These are phyloP conservation scores for Cerastoderma edule DNA, from an alignment of 2,888 invertebrate genomes.

Conservation along the genomic window DNA sequence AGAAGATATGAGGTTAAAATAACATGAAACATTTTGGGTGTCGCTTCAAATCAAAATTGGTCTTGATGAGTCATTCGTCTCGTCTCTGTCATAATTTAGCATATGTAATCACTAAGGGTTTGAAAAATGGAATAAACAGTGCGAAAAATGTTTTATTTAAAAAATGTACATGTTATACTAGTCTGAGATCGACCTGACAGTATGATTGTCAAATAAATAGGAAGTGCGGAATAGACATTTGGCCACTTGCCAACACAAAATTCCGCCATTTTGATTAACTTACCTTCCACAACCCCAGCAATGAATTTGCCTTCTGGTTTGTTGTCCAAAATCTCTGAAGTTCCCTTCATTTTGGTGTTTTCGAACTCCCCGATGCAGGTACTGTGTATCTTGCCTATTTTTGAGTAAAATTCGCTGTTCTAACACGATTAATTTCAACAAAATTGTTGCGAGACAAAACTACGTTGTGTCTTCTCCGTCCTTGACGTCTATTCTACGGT, in stretches of 20 bases:
- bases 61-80: too few relatives aligned
- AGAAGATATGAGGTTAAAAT: too few relatives aligned
- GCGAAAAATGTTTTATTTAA: too few relatives aligned
- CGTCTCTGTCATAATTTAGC: too few relatives aligned
- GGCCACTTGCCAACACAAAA: constrained; percentile 25
- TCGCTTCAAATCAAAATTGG: too few relatives aligned
- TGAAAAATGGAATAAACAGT: too few relatives aligned
- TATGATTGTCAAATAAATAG: background rate
- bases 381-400: constrained; percentile 39
- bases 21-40: too few relatives aligned
- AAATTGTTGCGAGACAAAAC: background rate
- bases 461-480: background rate
- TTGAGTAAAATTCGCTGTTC: background rate
- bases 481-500: background rate
- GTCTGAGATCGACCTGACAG: too few relatives aligned
- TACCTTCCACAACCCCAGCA: constrained; percentile 74
- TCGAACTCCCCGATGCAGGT: constrained; percentile 30
- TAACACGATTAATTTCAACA: background rate
- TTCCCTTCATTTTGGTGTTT: constrained; percentile 56
- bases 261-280: constrained; percentile 29
- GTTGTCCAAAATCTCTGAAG: constrained; percentile 63
- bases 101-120: too few relatives aligned
- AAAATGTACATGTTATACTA: too few relatives aligned
- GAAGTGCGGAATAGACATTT: constrained; percentile 11
- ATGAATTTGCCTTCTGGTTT: constrained; percentile 62